phyloP scores from a whole-genome alignment of 2,888 invertebrate species.

The Drosophila cognata region DNA sequence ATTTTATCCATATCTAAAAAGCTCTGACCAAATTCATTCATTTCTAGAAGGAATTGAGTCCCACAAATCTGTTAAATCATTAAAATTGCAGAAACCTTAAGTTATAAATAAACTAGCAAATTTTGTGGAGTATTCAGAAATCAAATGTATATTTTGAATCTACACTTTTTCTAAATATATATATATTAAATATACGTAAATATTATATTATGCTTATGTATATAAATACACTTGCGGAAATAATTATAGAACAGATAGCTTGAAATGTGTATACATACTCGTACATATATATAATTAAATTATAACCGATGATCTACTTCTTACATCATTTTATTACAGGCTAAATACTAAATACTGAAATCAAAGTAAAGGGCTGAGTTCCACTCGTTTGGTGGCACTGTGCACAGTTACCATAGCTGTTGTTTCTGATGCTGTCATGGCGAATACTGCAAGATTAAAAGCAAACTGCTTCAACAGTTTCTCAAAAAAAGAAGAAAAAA shows the following conservation, averaged over 20 bases:
- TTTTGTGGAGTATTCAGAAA: not conserved
- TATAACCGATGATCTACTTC: not conserved
- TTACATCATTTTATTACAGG: not conserved
- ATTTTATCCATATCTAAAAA: not conserved
- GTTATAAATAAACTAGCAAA: not conserved
- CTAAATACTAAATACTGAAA: not conserved
- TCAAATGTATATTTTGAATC: not conserved
- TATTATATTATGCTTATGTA: not conserved
- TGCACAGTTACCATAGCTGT: slow-evolving; percentile 35
- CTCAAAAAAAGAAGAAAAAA: slow-evolving; percentile 29
- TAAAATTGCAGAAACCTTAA: not conserved
- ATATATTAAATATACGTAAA: not conserved
- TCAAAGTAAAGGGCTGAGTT: not conserved
- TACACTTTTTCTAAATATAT: not conserved
- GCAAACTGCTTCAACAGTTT: slow-evolving; percentile 61
- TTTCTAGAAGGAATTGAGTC: too few relatives aligned
- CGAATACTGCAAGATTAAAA: slow-evolving; percentile 66
- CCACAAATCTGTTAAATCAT: too few relatives aligned
- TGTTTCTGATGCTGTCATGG: slow-evolving; percentile 55
- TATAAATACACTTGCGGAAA: not conserved
- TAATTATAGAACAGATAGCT: not conserved
- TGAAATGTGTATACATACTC: not conserved
- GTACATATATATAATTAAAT: not conserved
- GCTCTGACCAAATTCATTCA: not conserved
- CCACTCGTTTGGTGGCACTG: slow-evolving; percentile 33